Percentiles rank a stretch among this genome's conserved stretches.
These are phyloP conservation scores for Hoplodrina ambigua DNA, from an alignment of 2,888 invertebrate species.

Conservation along the genomic window DNA sequence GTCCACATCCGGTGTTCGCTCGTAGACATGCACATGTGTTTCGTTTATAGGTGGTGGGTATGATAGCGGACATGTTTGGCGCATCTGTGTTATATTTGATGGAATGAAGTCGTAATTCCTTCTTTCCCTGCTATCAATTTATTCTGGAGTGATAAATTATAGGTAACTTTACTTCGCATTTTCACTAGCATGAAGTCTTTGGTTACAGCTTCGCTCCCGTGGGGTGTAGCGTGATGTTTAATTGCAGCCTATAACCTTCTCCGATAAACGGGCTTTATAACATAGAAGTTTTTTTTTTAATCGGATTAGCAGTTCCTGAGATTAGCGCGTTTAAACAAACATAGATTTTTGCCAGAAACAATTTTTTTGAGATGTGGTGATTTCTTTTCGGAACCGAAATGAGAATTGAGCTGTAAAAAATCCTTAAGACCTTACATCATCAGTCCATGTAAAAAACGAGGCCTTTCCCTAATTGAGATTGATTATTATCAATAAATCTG, in stretches of 20 bases:
- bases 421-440: background rate
- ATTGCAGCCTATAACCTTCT: too few relatives aligned
- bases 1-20: constrained; percentile 42
- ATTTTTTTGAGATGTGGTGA: too few relatives aligned
- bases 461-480: background rate
- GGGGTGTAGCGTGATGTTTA: too few relatives aligned
- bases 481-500: constrained; percentile 12
- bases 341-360: background rate
- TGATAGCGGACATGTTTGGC: constrained; percentile 24
- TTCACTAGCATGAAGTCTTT: too few relatives aligned
- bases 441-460: background rate
- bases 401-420: too few relatives aligned
- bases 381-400: too few relatives aligned
- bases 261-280: too few relatives aligned
- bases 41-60: constrained; percentile 25
- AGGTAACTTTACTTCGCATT: too few relatives aligned
- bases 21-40: constrained; percentile 49
- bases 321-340: too few relatives aligned
- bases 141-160: background rate
- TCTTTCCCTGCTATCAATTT: background rate
- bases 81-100: constrained; percentile 16
- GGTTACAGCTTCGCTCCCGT: too few relatives aligned
- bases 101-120: constrained; percentile 7
- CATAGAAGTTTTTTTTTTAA: too few relatives aligned
- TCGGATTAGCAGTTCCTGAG: too few relatives aligned